Evolutionary conservation across 1,140 invertebrate species (phyloP).

Genomic region (Panagrolaimus sp.): DNA sequence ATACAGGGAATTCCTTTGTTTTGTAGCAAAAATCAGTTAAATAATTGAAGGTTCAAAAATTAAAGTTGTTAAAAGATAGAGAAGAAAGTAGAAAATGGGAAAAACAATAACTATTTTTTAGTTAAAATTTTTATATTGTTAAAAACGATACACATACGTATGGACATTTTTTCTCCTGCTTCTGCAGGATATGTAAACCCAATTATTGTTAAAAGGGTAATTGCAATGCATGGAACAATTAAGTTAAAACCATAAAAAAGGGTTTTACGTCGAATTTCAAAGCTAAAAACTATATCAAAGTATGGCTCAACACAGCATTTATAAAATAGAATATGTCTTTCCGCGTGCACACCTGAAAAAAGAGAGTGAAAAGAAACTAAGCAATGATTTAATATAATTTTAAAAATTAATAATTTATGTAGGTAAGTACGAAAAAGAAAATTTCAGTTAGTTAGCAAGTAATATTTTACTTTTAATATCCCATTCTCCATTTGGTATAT

Average conservation of each 20-base stretch:
- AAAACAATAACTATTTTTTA: no score
- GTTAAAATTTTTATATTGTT: no score
- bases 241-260: conserved; percentile 99
- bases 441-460: neutral
- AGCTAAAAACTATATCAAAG: conserved; percentile 91
- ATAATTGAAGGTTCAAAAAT: no score
- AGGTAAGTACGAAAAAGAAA: neutral
- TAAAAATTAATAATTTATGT: neutral
- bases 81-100: no score
- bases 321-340: conserved; percentile 35
- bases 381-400: conserved; percentile 11
- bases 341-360: neutral
- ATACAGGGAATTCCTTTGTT: no score
- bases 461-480: conserved; percentile 79
- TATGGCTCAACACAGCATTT: conserved; percentile 65
- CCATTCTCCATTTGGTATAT: conserved; percentile 95
- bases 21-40: no score
- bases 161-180: conserved; percentile 94
- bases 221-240: conserved; percentile 94
- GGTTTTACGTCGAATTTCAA: conserved; percentile 87
- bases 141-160: conserved; percentile 64
- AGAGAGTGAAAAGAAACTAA: neutral
- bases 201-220: conserved; percentile 92
- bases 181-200: conserved; percentile 95
- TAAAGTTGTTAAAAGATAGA: no score